phyloP scores from a whole-genome alignment of 2,113 vertebrate genomes.

The Serilophus lunatus region DNA sequence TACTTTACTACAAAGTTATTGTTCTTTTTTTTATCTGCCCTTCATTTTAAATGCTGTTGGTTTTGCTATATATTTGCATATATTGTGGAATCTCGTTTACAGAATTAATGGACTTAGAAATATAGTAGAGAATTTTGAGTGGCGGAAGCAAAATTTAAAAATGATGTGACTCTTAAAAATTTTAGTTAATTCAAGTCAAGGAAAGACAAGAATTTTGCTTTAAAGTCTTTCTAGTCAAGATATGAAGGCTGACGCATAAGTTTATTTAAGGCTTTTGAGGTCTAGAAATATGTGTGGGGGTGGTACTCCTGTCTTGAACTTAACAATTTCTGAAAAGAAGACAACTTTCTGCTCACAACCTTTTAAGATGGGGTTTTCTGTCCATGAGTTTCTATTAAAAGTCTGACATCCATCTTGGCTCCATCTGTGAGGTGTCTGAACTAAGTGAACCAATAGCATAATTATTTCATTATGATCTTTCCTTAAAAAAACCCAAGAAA shows the following conservation, averaged over 20 bases:
- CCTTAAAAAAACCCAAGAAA: background rate
- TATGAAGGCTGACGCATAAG: background rate
- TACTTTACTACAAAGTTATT: background rate
- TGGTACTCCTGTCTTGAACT: conserved; percentile 27
- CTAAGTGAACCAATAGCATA: background rate
- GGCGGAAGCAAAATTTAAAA: background rate
- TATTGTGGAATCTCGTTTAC: background rate
- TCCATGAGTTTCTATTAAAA: conserved; percentile 17
- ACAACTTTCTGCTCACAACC: background rate
- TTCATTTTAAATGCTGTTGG: background rate
- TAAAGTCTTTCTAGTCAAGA: background rate
- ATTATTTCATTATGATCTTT: background rate
- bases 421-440: background rate
- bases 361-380: conserved; percentile 23
- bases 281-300: conserved; percentile 27
- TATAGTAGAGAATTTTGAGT: background rate
- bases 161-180: background rate
- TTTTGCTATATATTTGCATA: background rate
- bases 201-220: background rate
- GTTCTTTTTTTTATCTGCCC: background rate
- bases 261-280: conserved; percentile 50
- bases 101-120: background rate
- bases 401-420: background rate
- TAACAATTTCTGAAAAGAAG: conserved; percentile 36
- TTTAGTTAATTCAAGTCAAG: background rate